Evolutionary conservation across 2,888 invertebrate species (phyloP), one percentile per base, ranked within the genome.

Genomic region (Caenorhabditis panamensis): DNA sequence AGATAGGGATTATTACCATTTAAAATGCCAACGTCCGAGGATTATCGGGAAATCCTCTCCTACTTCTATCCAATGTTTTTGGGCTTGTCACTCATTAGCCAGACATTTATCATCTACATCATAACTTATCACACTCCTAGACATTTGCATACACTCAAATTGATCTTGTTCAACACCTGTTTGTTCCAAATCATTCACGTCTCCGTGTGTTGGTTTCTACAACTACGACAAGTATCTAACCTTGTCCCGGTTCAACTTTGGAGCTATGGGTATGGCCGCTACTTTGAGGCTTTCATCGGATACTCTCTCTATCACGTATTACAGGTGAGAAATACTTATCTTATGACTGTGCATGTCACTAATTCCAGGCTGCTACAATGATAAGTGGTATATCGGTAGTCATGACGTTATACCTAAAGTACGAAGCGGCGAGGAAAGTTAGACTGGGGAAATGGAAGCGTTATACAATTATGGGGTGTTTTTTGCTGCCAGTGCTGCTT

Each of bases 241-340:
- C 8, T 54, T 5, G 51, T 58, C 0, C 75, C 75, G n/a, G 53
- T 75, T 1, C 53, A 75, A 54, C 22, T 75, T 1, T 66, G 75
- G 75, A 67, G 61, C n/a, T 75, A 75, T 18, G 75, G 75, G 20
- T n/a, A n/a, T 0, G 66, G 59, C 0, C 37, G 61, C 6, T 28
- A 75, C 54, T 44, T 66, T 1, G 53, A 51, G 9, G 61, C 75
- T 0, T 67, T 18, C 9, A 47, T 67, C 2, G 75, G 75, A 1
- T 75, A 75, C 13, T 54, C 37, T 0, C 28, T 75, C 1, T 75
- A 75, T 54, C 75, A 75, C 49, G 41, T 66, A 0, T 9, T 66
- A 0, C 75, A 75, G 61, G 75, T 75, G 36, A 62, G 3, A 49
- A 26, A 47, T 22, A 47, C n/a, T 4, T 24, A 1, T n/a, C 16